Base-by-base conservation (phyloP, 1,140 invertebrate species). In the Drosophila oshimai region DNA sequence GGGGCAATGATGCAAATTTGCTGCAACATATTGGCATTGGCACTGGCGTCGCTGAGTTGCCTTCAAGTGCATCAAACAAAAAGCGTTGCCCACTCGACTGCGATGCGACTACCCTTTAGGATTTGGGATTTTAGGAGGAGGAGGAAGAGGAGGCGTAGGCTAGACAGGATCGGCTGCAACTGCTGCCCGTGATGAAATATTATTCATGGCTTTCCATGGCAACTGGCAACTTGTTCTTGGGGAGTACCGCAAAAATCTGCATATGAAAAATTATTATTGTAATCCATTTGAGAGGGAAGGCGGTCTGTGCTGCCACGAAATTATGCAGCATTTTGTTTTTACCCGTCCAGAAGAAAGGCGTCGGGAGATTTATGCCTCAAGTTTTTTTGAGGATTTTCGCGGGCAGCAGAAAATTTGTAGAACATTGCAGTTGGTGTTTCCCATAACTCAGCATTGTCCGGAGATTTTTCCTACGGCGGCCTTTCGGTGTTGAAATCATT, bases 251-350 rank as follows among this genome's bases (percentile, higher is more conserved):
- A 62, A 76, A 86, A 87, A 87, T 87, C 81, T 83, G 84, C 83
- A 83, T 89, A 88, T 88, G 84, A 88, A 88, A 88, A 88, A 88
- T 88, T 88, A 88, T 88, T 88, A 88, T 88, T 88, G 84, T 83
- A 88, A 87, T 87, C 77, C 77, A 87, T 87, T 87, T 87, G 81
- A 72, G 68, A 70, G 67, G 65, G 24, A 71, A 65, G 54, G 44
- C 73, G 54, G 78, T 46, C 64, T n/a, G 60, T 50, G 18, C 65
- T 71, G 68, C 68, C 68, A 71, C 68, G 18, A 88, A 87, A 87
- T 87, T 87, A 87, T 87, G 83, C 83, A 88, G 81, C 76, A 86
- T 76, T 80, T 72, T 84, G 80, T 86, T 86, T 83, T 77, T 62
- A 53, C 71, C 79, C 74, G 64, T 69, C 75, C 80, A 36, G 74